Percentiles rank a stretch among this genome's conserved stretches.
Evolutionary conservation across 2,888 invertebrate genomes (phyloP).

Genomic region (Lathronympha strigana): DNA sequence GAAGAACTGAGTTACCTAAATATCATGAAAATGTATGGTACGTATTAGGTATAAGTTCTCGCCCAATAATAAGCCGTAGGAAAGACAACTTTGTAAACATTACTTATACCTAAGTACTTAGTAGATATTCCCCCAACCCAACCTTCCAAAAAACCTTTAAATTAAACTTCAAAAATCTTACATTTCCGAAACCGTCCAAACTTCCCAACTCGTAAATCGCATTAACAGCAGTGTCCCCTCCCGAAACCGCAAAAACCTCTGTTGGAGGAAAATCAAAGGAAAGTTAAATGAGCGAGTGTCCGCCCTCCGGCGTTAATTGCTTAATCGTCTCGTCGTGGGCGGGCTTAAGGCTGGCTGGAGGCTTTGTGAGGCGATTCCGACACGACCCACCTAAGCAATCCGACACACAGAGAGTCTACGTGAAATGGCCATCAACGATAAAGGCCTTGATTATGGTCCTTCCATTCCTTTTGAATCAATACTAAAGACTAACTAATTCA

Average conservation of each 20-base stretch:
- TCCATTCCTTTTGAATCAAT: no score
- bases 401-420: no score
- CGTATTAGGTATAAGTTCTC: no score
- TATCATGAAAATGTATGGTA: no score
- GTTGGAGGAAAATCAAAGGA: conserved; percentile 67
- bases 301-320: conserved; percentile 81
- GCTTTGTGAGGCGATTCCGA: conserved; percentile 18
- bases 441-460: no score
- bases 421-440: no score
- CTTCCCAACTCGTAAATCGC: conserved; percentile 35
- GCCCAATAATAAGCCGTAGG: no score
- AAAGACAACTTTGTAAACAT: neutral
- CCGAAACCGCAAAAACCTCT: conserved; percentile 58
- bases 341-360: conserved; percentile 50
- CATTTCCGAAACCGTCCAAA: conserved; percentile 35
- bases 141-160: conserved; percentile 5
- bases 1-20: no score
- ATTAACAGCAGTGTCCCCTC: conserved; percentile 41
- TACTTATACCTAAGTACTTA: neutral
- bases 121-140: neutral
- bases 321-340: conserved; percentile 75
- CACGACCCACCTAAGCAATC: conserved; percentile 7
- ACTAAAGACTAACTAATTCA: no score
- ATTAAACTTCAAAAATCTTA: conserved; percentile 20
- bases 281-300: conserved; percentile 72